Percentiles rank a stretch among this genome's conserved stretches.
phyloP scores from a whole-genome alignment of 1,140 invertebrate genomes.

The Drosophila lowei region DNA sequence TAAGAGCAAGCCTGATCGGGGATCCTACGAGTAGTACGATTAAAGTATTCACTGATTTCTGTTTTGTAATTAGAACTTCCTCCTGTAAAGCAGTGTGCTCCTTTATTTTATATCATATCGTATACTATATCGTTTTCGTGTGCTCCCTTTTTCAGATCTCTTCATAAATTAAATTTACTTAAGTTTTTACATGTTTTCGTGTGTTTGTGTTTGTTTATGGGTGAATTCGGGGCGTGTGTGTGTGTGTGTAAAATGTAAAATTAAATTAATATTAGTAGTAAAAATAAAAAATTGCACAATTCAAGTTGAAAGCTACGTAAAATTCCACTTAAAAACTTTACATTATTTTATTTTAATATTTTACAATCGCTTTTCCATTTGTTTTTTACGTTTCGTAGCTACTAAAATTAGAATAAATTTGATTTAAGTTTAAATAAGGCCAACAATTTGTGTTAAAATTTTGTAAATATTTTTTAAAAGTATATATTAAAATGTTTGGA shows the following conservation, averaged over 20 bases:
- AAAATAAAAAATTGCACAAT: conserved; percentile 79
- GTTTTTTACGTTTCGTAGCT: conserved; percentile 49
- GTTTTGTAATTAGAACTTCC: conserved; percentile 43
- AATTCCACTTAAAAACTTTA: conserved; percentile 37
- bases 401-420: conserved; percentile 79
- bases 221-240: conserved; percentile 12
- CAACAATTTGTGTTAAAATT: conserved; percentile 53
- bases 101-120: conserved; percentile 22
- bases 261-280: conserved; percentile 67
- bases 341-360: conserved; percentile 55
- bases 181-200: conserved; percentile 43
- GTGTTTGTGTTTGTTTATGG: conserved; percentile 24
- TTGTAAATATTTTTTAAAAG: conserved; percentile 19
- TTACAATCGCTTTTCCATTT: conserved; percentile 38
- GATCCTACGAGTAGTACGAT: conserved; percentile 41
- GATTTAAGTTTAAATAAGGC: conserved; percentile 80
- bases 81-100: conserved; percentile 23
- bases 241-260: conserved; percentile 53
- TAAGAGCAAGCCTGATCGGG: not conserved
- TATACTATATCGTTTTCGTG: conserved; percentile 9
- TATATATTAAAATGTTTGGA: conserved; percentile 46
- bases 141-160: conserved; percentile 36
- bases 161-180: conserved; percentile 70
- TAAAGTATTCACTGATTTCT: conserved; percentile 72
- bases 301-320: conserved; percentile 59